phyloP scores from a whole-genome alignment of 2,797 vertebrate genomes.

The Danionella dracula region DNA sequence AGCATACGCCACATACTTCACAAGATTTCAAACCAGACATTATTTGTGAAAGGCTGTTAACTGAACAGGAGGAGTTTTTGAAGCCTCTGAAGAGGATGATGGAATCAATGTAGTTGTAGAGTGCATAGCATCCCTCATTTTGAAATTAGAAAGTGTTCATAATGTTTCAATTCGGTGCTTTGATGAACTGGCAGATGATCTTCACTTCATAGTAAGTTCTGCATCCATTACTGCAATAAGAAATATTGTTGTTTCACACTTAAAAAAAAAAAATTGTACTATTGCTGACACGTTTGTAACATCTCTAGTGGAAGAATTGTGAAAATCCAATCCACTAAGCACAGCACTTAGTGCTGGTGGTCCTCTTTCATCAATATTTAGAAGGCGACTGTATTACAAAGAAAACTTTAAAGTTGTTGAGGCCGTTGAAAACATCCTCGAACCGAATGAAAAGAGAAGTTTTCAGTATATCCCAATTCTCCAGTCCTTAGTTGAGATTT shows the following conservation, averaged over 20 bases:
- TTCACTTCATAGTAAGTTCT: constrained; percentile 22
- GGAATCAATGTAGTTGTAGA: constrained; percentile 26
- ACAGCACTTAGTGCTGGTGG: constrained; percentile 5
- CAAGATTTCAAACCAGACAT: constrained; percentile 11
- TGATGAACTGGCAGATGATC: constrained; percentile 30
- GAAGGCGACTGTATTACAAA: not conserved
- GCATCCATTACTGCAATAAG: constrained; percentile 3
- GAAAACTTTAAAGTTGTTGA: constrained; percentile 1
- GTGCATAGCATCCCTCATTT: constrained; percentile 26
- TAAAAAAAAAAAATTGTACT: not conserved
- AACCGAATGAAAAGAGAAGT: constrained; percentile 10
- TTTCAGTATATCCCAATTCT: constrained; percentile 6
- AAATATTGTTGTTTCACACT: constrained; percentile 25
- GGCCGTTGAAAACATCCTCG: constrained; percentile 3
- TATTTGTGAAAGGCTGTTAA: not conserved
- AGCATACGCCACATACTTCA: not conserved
- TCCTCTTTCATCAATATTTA: not conserved
- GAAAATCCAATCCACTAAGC: constrained; percentile 22
- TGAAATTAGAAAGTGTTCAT: constrained; percentile 21
- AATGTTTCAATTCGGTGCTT: constrained; percentile 25
- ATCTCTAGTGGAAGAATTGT: constrained; percentile 12
- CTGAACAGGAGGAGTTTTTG: constrained; percentile 11
- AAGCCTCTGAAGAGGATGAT: constrained; percentile 23
- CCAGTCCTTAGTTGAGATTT: constrained; percentile 5
- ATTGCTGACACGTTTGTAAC: not conserved